phyloP scores from a whole-genome alignment of 2,797 vertebrate species.

The Hyperoplus lanceolatus region DNA sequence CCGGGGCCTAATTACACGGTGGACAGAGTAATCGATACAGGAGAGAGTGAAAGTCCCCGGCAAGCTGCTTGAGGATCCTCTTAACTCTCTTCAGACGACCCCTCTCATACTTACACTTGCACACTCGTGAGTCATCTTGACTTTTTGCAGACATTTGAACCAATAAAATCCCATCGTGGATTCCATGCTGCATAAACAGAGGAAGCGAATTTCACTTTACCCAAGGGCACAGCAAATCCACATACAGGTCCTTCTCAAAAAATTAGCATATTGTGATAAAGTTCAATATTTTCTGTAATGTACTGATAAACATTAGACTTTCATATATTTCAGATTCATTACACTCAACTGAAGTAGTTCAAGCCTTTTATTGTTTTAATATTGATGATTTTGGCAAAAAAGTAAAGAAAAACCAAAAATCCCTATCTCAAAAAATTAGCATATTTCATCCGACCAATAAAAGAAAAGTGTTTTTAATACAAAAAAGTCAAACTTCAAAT shows the following conservation, averaged over 20 bases:
- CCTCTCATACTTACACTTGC: slow-evolving; percentile 70
- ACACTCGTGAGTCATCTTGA: slow-evolving; percentile 71
- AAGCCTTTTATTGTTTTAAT: too few relatives aligned
- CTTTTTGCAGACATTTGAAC: slow-evolving; percentile 72
- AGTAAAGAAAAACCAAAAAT: too few relatives aligned
- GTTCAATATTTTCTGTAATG: too few relatives aligned
- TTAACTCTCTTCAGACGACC: slow-evolving; percentile 64
- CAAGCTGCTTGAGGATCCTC: slow-evolving; percentile 72
- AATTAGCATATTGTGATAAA: too few relatives aligned
- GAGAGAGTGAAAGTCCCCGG: slow-evolving; percentile 80
- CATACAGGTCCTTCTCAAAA: neutral
- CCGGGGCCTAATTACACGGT: slow-evolving; percentile 80
- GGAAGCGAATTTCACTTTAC: slow-evolving; percentile 72
- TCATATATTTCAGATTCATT: too few relatives aligned
- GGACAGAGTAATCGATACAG: slow-evolving; percentile 82
- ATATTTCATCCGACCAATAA: too few relatives aligned
- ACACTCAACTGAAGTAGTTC: too few relatives aligned
- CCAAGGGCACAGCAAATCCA: slow-evolving; percentile 36
- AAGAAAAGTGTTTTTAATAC: too few relatives aligned
- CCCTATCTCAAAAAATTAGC: too few relatives aligned
- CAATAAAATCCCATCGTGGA: slow-evolving; percentile 42
- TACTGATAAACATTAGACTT: too few relatives aligned
- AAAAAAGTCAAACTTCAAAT: too few relatives aligned
- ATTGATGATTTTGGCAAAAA: too few relatives aligned
- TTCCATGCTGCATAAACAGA: slow-evolving; percentile 64